Evolutionary conservation across 2,113 vertebrate genomes (phyloP).

Genomic region (Prunella himalayana): DNA sequence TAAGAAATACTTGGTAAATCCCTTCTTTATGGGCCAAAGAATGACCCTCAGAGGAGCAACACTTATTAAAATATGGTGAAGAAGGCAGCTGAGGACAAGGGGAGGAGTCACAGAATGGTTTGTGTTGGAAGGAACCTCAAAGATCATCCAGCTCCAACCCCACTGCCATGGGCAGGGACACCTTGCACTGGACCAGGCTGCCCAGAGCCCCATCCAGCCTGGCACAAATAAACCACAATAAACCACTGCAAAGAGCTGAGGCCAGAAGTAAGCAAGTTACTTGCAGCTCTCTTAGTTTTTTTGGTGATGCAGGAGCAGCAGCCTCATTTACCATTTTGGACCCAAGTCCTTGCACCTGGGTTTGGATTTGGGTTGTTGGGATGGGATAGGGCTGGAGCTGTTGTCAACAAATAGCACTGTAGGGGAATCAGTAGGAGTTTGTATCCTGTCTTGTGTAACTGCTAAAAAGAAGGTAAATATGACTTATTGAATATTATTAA

Average conservation of each 20-base stretch:
- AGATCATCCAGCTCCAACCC: not conserved
- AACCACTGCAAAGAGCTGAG: not conserved
- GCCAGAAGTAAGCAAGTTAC: not conserved
- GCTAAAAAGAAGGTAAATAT: not conserved
- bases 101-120: not conserved
- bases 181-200: not conserved
- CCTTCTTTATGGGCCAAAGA: not conserved
- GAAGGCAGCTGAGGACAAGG: not conserved
- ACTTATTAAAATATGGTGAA: not conserved
- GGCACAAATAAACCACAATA: not conserved
- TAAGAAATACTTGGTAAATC: not conserved
- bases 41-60: not conserved
- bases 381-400: not conserved
- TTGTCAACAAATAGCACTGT: accelerated
- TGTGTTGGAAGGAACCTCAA: not conserved
- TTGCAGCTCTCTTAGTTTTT: not conserved
- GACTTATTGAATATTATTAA: not conserved
- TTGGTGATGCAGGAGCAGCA: not conserved
- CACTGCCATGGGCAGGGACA: not conserved
- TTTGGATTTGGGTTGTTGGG: not conserved
- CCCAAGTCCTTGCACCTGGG: not conserved
- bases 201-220: not conserved
- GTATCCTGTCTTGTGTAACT: not conserved
- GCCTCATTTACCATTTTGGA: accelerated
- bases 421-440: not conserved